These are phyloP conservation scores for Ennomos quercinarius DNA, from an alignment of 2,888 invertebrate genomes.

Conservation along the genomic window DNA sequence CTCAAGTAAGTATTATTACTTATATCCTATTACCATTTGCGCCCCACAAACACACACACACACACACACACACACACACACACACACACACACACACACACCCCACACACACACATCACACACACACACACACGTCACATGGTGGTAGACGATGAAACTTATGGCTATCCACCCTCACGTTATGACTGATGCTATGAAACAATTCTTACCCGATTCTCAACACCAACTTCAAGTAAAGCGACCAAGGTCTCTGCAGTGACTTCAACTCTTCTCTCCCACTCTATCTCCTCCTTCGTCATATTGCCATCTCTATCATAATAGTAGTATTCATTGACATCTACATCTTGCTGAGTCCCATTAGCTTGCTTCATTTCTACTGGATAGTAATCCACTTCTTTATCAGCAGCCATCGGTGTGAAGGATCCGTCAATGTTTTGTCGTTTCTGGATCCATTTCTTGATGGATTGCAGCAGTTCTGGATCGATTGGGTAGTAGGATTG, in stretches of 20 bases:
- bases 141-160: too few relatives aligned
- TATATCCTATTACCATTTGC: too few relatives aligned
- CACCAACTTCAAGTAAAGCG: conserved; percentile 86
- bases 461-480: conserved; percentile 84
- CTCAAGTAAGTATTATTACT: too few relatives aligned
- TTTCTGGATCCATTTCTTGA: conserved; percentile 87
- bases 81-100: too few relatives aligned
- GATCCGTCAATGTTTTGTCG: conserved; percentile 87
- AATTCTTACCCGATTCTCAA: conserved; percentile 79
- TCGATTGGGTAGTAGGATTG: conserved; percentile 87
- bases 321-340: conserved; percentile 78
- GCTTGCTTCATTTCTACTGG: conserved; percentile 69
- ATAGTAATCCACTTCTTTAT: conserved; percentile 83
- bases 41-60: too few relatives aligned
- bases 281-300: conserved; percentile 76
- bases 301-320: conserved; percentile 82
- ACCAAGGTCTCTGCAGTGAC: conserved; percentile 87
- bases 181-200: too few relatives aligned
- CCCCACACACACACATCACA: too few relatives aligned
- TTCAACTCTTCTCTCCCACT: conserved; percentile 85
- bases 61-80: too few relatives aligned
- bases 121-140: too few relatives aligned
- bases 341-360: conserved; percentile 67
- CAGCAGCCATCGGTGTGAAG: conserved; percentile 85
- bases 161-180: too few relatives aligned